Evolutionary conservation across 2,113 vertebrate species (phyloP).

Genomic region (Sinocyclocheilus maitianheensis): DNA sequence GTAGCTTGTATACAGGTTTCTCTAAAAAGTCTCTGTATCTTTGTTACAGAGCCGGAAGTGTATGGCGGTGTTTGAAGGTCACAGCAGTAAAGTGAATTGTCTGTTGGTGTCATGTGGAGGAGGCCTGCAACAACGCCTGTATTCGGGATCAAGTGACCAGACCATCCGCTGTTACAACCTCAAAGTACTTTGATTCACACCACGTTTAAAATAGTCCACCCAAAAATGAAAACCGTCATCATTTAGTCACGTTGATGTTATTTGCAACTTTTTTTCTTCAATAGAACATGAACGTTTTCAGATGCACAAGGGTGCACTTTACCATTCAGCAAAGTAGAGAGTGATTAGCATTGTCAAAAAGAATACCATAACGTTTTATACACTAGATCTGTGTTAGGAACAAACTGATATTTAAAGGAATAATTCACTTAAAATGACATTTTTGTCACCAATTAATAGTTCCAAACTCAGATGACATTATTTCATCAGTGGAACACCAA

Average conservation of each 20-base stretch:
- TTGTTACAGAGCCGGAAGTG: constrained; percentile 84
- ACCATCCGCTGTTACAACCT: constrained; percentile 89
- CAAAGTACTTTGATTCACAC: constrained; percentile 72
- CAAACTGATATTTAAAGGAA: neutral
- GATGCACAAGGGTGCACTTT: neutral
- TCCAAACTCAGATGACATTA: neutral
- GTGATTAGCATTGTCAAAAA: neutral
- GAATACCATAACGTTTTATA: neutral
- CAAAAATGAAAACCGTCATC: neutral
- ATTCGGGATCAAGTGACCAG: constrained; percentile 94
- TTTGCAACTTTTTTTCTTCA: neutral
- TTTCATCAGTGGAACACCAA: neutral
- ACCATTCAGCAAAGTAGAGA: neutral
- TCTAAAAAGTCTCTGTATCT: neutral
- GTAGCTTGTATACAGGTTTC: neutral
- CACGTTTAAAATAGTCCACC: neutral
- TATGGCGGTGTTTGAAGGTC: constrained; percentile 88
- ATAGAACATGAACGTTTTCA: neutral
- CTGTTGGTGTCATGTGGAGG: constrained; percentile 83
- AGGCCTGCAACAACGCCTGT: constrained; percentile 83
- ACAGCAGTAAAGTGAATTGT: constrained; percentile 93
- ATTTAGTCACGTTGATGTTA: neutral
- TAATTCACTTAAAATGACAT: neutral
- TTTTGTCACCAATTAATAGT: neutral
- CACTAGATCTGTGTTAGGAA: neutral